phyloP scores from a whole-genome alignment of 2,888 invertebrate species.

The Atethmia centrago region DNA sequence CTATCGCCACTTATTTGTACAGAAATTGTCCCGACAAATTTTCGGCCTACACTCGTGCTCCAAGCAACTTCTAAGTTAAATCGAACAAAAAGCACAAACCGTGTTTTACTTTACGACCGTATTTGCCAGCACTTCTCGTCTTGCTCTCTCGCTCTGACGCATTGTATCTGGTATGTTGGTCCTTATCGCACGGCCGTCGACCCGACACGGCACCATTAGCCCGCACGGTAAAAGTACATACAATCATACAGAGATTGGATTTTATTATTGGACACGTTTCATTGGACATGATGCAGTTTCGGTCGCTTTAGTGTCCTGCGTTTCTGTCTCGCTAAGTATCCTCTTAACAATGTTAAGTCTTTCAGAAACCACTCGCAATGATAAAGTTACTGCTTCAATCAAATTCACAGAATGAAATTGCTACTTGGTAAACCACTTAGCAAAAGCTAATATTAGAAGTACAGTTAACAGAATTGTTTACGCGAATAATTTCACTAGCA shows the following conservation, averaged over 20 bases:
- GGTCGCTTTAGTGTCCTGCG: slow-evolving; percentile 34
- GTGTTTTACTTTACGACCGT: slow-evolving; percentile 83
- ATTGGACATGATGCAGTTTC: slow-evolving; percentile 65
- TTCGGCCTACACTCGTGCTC: slow-evolving; percentile 66
- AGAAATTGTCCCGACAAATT: slow-evolving; percentile 51
- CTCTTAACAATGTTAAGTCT: neutral
- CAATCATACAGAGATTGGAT: slow-evolving; percentile 71
- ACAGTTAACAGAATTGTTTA: slow-evolving; percentile 40
- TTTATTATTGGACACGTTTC: slow-evolving; percentile 70
- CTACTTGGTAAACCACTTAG: slow-evolving; percentile 26
- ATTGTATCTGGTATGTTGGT: slow-evolving; percentile 53
- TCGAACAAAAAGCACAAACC: slow-evolving; percentile 79
- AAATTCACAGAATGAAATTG: slow-evolving; percentile 14
- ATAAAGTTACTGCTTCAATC: slow-evolving; percentile 1
- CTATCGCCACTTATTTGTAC: slow-evolving; percentile 39
- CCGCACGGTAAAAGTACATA: slow-evolving; percentile 75
- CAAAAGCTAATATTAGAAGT: slow-evolving; percentile 36
- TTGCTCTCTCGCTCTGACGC: slow-evolving; percentile 65
- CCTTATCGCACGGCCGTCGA: slow-evolving; percentile 81
- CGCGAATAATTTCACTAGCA: slow-evolving; percentile 31
- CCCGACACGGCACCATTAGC: slow-evolving; percentile 76
- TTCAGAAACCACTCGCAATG: slow-evolving; percentile 2
- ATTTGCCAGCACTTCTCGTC: slow-evolving; percentile 77
- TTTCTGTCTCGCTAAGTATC: slow-evolving; percentile 18
- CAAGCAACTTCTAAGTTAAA: slow-evolving; percentile 73